These are phyloP conservation scores for Spodoptera littoralis DNA, from an alignment of 2,888 invertebrate species.

Conservation along the genomic window DNA sequence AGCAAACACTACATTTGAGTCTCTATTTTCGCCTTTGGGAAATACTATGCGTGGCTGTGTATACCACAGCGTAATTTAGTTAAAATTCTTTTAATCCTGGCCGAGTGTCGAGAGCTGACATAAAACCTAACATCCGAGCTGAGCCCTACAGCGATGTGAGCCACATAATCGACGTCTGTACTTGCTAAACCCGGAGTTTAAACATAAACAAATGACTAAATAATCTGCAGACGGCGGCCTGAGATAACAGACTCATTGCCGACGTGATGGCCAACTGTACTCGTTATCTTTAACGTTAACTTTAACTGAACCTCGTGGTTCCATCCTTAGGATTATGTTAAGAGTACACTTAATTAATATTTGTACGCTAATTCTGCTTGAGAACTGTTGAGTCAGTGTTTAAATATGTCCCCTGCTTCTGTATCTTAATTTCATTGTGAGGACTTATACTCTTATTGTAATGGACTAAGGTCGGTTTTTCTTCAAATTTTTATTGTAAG, in stretches of 20 bases:
- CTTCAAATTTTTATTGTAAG: background rate
- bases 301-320: conserved; percentile 45
- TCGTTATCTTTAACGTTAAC: conserved; percentile 62
- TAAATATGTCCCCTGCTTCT: conserved; percentile 20
- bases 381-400: conserved; percentile 36
- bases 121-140: conserved; percentile 26
- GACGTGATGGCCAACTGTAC: conserved; percentile 55
- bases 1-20: no score
- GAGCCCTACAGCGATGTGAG: conserved; percentile 23
- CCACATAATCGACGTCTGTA: conserved; percentile 46
- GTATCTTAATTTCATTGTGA: conserved; percentile 6
- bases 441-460: conserved; percentile 1
- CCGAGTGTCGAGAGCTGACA: conserved; percentile 6
- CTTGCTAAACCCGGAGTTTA: conserved; percentile 48
- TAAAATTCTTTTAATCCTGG: background rate
- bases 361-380: conserved; percentile 40
- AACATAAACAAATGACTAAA: conserved; percentile 55
- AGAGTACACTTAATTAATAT: conserved; percentile 41
- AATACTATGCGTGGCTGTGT: no score
- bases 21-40: no score
- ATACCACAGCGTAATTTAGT: no score
- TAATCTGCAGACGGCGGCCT: conserved; percentile 55
- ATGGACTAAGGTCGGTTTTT: background rate
- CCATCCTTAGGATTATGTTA: conserved; percentile 45
- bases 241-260: conserved; percentile 65